Base-by-base conservation (phyloP, 2,797 vertebrate genomes). In the Macropus fuliginosus region DNA sequence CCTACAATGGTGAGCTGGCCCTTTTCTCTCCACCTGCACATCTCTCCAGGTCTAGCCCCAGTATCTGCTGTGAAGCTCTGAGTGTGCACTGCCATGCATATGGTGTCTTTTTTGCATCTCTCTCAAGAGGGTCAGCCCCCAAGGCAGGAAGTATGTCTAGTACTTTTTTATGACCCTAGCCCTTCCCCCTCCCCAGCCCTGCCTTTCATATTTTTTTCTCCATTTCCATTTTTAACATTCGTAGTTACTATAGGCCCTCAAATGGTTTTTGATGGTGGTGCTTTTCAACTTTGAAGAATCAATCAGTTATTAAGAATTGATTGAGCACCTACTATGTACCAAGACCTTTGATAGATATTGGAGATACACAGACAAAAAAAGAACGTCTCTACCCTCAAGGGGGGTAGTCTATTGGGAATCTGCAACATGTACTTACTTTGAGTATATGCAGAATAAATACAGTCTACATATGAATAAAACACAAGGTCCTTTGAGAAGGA, bases 351-450 rank as follows among this genome's bases (percentile, higher is more conserved):
- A 66, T n/a, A n/a, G 62, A 16, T 66, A 66, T 5, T n/a, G 31
- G 4, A 16, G 59, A n/a, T 18, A n/a, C 62, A n/a, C n/a, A n/a
- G 34, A 66, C 12, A 18, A n/a, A 66, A 66, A 16, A 13, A 14
- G 62, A n/a, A 66, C 6, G 13, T 62, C 59, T 12, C 31, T 62
- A 5, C 34, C 13, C 34, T 66, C 13, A 66, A 66, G 62, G 62
- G n/a, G 62, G 1, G 62, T 5, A 16, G 13, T 66, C 62, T 66
- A 6, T 16, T 66, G 34, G 62, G 24, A 1, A 34, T 2, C 9
- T 4, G 59, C 13, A n/a, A 34, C 59, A 57, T 91, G 34, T 50
- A 87, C 94, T 94, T 96, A 28, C 93, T 56, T 55, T 29, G 40
- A 81, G 11, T 24, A 27, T 34, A 54, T 56, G 3, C 28, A 93